A percentile compares a stretch with the other conserved stretches of the same genome.
These are phyloP conservation scores for Eubasilissa regina DNA, from an alignment of 1,140 invertebrate species.

Conservation along the genomic window DNA sequence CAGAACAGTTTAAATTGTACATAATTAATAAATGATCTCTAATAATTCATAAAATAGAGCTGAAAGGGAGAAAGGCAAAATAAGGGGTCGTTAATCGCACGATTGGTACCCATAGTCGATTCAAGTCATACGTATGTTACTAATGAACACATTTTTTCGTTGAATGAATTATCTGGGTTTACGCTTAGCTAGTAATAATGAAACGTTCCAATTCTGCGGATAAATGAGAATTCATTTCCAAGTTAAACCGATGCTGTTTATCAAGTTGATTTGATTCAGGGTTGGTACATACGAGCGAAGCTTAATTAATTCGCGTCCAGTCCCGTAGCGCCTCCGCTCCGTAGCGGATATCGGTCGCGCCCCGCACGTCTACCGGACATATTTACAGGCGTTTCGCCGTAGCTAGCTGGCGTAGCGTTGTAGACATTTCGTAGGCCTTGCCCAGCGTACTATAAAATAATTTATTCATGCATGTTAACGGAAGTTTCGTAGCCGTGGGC, in stretches of 20 bases:
- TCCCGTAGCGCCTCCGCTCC: constrained; percentile 23
- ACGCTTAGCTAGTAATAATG: too few species aligned
- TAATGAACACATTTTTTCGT: too few species aligned
- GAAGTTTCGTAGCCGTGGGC: constrained; percentile 11
- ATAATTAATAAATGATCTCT: too few species aligned
- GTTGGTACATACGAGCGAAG: constrained; percentile 20
- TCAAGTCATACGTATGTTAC: too few species aligned
- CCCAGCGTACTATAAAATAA: constrained; percentile 7
- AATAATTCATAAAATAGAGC: too few species aligned
- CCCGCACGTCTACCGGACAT: constrained; percentile 19
- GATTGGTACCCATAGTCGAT: too few species aligned
- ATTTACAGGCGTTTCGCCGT: constrained; percentile 3
- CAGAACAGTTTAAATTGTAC: too few species aligned
- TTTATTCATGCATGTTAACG: constrained; percentile 37
- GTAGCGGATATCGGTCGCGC: constrained; percentile 25
- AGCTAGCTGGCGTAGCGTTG: constrained; percentile 7
- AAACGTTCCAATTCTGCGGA: too few species aligned
- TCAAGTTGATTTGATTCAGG: constrained; percentile 26
- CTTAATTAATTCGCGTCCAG: constrained; percentile 43
- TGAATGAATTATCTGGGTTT: too few species aligned
- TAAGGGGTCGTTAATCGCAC: too few species aligned
- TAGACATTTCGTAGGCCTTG: constrained; percentile 16
- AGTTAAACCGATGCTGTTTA: constrained; percentile 14
- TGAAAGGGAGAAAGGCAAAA: too few species aligned
- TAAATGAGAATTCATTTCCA: neutral